Conservation (phyloP, 2,113 vertebrate species). For the Rhegmatorhina hoffmannsi region DNA sequence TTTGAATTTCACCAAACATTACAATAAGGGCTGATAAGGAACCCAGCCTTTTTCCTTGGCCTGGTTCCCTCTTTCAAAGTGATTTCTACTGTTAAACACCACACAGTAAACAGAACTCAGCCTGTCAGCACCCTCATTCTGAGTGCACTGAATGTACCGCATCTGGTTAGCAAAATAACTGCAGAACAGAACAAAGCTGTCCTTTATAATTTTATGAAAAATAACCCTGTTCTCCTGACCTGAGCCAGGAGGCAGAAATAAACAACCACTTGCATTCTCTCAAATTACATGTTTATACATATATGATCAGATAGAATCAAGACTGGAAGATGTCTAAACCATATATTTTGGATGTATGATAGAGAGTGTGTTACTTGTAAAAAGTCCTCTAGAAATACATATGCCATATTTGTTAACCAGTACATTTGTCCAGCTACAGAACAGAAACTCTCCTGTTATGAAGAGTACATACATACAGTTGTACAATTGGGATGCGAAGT, state of each 20-base stretch:
- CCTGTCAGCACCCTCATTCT: not conserved
- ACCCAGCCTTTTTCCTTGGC: not conserved
- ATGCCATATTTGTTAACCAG: not conserved
- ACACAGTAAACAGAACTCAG: not conserved
- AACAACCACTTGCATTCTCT: not conserved
- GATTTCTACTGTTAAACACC: not conserved
- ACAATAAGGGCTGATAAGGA: not conserved
- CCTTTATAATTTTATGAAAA: not conserved
- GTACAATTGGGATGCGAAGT: not conserved
- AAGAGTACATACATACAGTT: not conserved
- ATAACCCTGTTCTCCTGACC: not conserved
- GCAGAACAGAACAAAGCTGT: not conserved
- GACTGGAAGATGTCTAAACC: not conserved
- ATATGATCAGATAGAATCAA: not conserved
- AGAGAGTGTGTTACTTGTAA: not conserved
- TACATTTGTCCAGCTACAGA: not conserved
- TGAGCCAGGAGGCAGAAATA: not conserved
- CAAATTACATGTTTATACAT: not conserved
- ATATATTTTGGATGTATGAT: not conserved
- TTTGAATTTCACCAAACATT: not conserved
- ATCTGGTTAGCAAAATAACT: not conserved
- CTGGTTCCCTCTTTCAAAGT: not conserved
- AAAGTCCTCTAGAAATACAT: not conserved
- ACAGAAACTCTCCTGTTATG: not conserved
- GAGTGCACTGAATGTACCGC: not conserved